Evolutionary conservation across 2,888 invertebrate genomes (phyloP).

Genomic region (Phorcus lineatus): DNA sequence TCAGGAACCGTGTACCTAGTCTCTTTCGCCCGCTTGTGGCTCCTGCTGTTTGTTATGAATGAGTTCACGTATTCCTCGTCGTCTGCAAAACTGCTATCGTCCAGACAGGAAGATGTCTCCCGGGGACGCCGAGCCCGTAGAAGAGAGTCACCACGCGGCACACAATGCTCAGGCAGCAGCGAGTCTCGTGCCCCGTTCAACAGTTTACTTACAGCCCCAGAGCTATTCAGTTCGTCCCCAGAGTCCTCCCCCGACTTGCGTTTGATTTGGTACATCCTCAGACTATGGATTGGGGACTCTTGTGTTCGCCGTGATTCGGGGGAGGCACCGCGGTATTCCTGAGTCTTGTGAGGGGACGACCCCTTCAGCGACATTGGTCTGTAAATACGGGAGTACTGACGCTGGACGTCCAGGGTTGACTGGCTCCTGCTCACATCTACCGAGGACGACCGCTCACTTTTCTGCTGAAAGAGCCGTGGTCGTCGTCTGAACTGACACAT

Average conservation of each 20-base stretch:
- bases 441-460: constrained; percentile 21
- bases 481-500: constrained; percentile 65
- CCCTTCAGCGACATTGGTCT: background rate
- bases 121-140: constrained; percentile 3
- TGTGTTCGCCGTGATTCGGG: constrained; percentile 3
- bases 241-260: constrained; percentile 13
- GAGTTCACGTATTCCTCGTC: constrained; percentile 39
- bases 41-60: constrained; percentile 30
- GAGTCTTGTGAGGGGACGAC: background rate
- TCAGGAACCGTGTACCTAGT: background rate
- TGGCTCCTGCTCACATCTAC: constrained; percentile 15
- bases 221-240: background rate
- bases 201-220: background rate
- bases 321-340: constrained; percentile 26
- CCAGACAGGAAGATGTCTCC: constrained; percentile 3
- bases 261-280: constrained; percentile 32
- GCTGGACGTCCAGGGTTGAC: background rate
- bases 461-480: constrained; percentile 37
- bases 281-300: constrained; percentile 33
- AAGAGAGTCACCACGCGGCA: background rate
- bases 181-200: constrained; percentile 10
- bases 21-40: constrained; percentile 24
- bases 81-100: constrained; percentile 33
- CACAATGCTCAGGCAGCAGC: constrained; percentile 1
- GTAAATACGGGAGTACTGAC: constrained; percentile 6